Conservation (phyloP, 2,113 vertebrate species). For the Brienomyrus brachyistius region DNA sequence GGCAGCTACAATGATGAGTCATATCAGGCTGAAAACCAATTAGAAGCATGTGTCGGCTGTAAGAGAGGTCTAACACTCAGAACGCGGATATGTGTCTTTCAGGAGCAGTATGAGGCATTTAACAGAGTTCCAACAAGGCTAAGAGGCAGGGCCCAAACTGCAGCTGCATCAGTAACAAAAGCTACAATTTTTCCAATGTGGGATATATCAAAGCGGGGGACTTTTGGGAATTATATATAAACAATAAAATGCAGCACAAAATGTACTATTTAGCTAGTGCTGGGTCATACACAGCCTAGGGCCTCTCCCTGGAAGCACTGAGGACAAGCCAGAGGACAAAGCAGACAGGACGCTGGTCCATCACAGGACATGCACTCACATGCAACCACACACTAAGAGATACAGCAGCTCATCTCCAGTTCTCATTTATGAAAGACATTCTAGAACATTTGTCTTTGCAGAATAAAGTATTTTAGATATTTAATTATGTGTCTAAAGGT, state of each 20-base stretch:
- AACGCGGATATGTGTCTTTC: neutral
- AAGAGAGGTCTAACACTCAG: neutral
- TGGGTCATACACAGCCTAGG: neutral
- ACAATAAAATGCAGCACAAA: neutral
- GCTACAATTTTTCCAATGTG: neutral
- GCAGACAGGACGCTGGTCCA: neutral
- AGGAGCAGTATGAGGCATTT: neutral
- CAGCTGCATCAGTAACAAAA: neutral
- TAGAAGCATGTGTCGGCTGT: neutral
- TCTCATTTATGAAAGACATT: neutral
- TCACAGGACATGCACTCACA: neutral
- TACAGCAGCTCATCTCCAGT: neutral
- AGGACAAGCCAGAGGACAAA: neutral
- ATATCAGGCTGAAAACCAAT: neutral
- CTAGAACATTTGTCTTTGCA: no score
- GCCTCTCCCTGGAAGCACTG: neutral
- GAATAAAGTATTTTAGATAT: no score
- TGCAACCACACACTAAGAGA: neutral
- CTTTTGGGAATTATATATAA: neutral
- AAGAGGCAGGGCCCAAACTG: neutral
- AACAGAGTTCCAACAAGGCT: neutral
- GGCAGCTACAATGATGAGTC: neutral
- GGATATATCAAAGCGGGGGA: neutral
- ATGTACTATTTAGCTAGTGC: neutral
- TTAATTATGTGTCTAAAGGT: no score